Percentiles rank a stretch among this genome's conserved stretches.
Conservation (phyloP, 1,140 invertebrate species). For the Vanessa atalanta region DNA sequence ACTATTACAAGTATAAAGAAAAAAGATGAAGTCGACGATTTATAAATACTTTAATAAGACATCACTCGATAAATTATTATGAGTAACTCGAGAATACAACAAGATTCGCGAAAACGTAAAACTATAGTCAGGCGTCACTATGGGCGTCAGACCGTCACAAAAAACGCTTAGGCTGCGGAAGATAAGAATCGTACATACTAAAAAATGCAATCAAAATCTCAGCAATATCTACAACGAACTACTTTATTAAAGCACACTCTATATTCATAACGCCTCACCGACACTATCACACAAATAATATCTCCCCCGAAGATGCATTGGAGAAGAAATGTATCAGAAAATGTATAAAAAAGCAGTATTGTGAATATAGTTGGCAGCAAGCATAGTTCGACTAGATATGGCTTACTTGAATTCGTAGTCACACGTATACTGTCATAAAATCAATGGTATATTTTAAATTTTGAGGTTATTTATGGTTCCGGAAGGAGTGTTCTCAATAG, state of each 20-base stretch:
- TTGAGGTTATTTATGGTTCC: no score
- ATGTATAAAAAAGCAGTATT: conserved; percentile 75
- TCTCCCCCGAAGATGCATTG: conserved; percentile 77
- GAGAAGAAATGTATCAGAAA: conserved; percentile 80
- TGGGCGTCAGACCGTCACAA: not conserved
- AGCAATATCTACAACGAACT: conserved; percentile 47
- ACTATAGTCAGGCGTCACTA: no score
- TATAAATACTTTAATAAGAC: no score
- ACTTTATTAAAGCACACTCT: conserved; percentile 78
- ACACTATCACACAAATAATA: conserved; percentile 77
- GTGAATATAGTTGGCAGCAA: conserved; percentile 46
- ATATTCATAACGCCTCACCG: conserved; percentile 78
- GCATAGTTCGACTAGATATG: conserved; percentile 47
- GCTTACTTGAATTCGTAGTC: conserved; percentile 4
- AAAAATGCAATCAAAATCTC: conserved; percentile 44
- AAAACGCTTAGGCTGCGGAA: conserved; percentile 14
- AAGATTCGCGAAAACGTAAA: no score
- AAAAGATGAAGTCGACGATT: no score
- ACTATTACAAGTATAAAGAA: no score
- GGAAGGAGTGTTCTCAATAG: no score
- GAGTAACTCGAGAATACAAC: no score
- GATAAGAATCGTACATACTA: conserved; percentile 31
- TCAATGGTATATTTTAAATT: not conserved
- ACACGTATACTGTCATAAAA: not conserved
- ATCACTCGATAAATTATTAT: no score